Evolutionary conservation across 2,888 invertebrate species (phyloP).

Genomic region (Eucera pruinosa): DNA sequence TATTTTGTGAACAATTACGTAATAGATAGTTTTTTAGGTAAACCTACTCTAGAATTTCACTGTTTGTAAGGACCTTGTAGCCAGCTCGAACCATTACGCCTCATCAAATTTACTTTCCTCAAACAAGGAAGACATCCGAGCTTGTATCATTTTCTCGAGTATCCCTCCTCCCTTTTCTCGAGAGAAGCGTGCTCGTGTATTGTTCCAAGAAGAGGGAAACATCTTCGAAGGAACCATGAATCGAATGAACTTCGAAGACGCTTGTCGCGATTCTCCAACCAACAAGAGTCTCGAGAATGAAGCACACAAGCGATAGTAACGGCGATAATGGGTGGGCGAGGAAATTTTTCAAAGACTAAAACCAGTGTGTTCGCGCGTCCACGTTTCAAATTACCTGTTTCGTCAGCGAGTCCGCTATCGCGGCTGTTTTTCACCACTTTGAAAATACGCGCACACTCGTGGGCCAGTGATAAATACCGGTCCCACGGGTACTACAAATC

Average conservation of each 20-base stretch:
- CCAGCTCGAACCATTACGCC: neutral
- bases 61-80: neutral
- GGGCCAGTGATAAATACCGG: conserved; percentile 44
- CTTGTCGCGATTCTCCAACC: neutral
- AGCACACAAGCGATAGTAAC: neutral
- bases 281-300: neutral
- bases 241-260: conserved; percentile 10
- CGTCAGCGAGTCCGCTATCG: conserved; percentile 27
- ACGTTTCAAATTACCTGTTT: conserved; percentile 41
- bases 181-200: neutral
- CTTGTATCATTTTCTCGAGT: conserved; percentile 19
- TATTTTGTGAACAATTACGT: conserved; percentile 15
- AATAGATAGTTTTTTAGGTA: conserved; percentile 12
- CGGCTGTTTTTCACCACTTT: conserved; percentile 23
- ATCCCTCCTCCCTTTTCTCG: neutral
- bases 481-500: conserved; percentile 38
- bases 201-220: neutral
- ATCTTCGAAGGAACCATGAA: neutral
- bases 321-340: conserved; percentile 12
- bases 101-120: conserved; percentile 20
- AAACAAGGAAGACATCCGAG: neutral
- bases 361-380: conserved; percentile 18
- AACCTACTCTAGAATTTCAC: neutral
- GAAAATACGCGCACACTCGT: conserved; percentile 17
- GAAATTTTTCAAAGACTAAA: conserved; percentile 25